Conservation (phyloP, 2,888 invertebrate genomes). For the Sesamia inferens region DNA sequence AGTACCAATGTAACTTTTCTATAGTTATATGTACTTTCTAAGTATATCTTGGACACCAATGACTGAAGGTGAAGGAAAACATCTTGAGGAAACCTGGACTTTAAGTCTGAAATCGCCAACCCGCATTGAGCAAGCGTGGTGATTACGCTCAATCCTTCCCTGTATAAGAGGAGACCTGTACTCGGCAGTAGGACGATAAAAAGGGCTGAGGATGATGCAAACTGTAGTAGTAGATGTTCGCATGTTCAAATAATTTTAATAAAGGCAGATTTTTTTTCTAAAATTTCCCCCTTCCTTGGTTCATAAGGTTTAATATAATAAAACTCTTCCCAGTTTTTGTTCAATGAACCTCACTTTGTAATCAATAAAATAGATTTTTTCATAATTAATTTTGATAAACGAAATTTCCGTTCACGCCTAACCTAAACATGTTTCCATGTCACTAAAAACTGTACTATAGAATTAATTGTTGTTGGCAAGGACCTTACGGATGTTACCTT, state of each 20-base stretch:
- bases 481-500: constrained; percentile 7
- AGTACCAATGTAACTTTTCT: no score
- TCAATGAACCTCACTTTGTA: not conserved
- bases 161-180: no score
- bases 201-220: no score
- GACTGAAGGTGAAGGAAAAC: no score
- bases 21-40: no score
- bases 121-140: no score
- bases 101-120: no score
- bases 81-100: no score
- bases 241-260: not conserved
- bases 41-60: no score
- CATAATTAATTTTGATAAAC: constrained; percentile 1
- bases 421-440: constrained; percentile 16
- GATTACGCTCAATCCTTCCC: no score
- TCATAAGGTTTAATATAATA: not conserved
- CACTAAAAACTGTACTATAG: constrained; percentile 13
- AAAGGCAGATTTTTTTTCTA: not conserved
- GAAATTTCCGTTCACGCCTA: constrained; percentile 2
- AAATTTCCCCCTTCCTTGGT: not conserved
- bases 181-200: no score
- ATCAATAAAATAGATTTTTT: not conserved
- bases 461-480: constrained; percentile 18
- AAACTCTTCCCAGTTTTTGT: not conserved
- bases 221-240: no score